Evolutionary conservation across 2,888 invertebrate genomes (phyloP), one percentile per base, ranked within the genome.

Genomic region (Drosophila putrida): DNA sequence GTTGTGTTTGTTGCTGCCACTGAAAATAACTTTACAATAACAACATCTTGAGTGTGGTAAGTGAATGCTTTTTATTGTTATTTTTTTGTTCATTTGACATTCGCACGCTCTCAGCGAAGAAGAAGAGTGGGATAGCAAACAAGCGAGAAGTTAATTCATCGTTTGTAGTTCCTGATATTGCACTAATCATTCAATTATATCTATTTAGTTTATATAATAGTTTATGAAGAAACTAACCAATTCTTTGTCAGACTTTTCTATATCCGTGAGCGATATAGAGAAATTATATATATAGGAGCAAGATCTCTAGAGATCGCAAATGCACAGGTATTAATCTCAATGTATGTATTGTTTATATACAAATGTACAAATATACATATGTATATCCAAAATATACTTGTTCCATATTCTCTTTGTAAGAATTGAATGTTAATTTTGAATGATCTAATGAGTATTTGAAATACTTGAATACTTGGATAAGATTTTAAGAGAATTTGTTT

Each of bases 41-140:
- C 38, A 33, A 47, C 53, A 13, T 31, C 63, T 47, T 54, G 36
- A 57, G 50, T 44, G 57, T 33, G 71, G 71, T 74, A 70, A 74
- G 74, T 74, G 9, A 73, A 47, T 35, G 58, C 38, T 39, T 31
- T 69, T 43, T 38, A 50, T 72, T 72, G 27, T 70, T 74, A 47
- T 63, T 71, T 51, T 57, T 62, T 44, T 36, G 53, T 41, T 65
- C 50, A 64, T 54, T 70, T 60, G 53, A 27, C 53, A 58, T 70
- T 70, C 65, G 44, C 59, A 64, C 59, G 51, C 35, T 49, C 38
- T 10, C 13, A 33, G 6, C 25, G 31, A n/a, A 36, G 36, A n/a
- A 36, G 36, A 49, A 43, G 55, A 43, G 38, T 57, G 57, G 15
- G 50, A 50, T 20, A 44, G 8, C 35, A 36, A 47, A 27, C 11